Conservation (phyloP, 2,113 vertebrate genomes). For the Dunckerocampus dactyliophorus region DNA sequence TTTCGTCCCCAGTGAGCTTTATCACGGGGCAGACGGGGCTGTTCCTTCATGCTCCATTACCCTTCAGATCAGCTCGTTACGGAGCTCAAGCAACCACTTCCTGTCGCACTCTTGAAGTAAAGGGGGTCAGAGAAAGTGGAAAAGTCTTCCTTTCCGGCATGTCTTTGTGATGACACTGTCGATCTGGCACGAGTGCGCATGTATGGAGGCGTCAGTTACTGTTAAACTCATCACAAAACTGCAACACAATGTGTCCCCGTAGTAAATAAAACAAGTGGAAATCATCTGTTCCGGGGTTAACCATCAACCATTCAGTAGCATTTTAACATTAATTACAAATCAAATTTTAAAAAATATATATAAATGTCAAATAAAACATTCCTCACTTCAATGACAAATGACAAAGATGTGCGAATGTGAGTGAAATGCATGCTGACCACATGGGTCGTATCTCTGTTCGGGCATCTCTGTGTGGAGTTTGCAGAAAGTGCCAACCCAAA, state of each 20-base stretch:
- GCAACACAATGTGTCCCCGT: background rate
- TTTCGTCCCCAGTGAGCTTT: conserved; percentile 35
- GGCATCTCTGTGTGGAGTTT: too few species aligned
- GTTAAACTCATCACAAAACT: conserved; percentile 38
- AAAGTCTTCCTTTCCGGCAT: conserved; percentile 17
- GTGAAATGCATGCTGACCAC: too few species aligned
- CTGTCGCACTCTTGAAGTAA: conserved; percentile 46
- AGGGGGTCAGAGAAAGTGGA: background rate
- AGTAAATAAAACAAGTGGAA: background rate
- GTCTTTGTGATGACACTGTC: conserved; percentile 13
- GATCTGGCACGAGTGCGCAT: conserved; percentile 3
- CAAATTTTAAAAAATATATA: too few species aligned
- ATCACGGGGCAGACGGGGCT: conserved; percentile 50
- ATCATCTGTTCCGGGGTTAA: background rate
- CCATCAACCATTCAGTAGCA: background rate
- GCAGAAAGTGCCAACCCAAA: too few species aligned
- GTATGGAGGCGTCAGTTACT: conserved; percentile 13
- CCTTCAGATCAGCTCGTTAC: conserved; percentile 56
- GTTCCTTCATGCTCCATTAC: conserved; percentile 60
- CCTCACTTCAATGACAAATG: too few species aligned
- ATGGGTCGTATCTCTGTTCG: too few species aligned
- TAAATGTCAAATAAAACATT: too few species aligned
- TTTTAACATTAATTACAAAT: too few species aligned
- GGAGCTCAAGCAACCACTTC: conserved; percentile 64
- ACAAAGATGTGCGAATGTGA: too few species aligned